Percentiles rank a stretch among this genome's conserved stretches.
Evolutionary conservation across 2,888 invertebrate genomes (phyloP).

Genomic region (Acanthosepion lycidas): DNA sequence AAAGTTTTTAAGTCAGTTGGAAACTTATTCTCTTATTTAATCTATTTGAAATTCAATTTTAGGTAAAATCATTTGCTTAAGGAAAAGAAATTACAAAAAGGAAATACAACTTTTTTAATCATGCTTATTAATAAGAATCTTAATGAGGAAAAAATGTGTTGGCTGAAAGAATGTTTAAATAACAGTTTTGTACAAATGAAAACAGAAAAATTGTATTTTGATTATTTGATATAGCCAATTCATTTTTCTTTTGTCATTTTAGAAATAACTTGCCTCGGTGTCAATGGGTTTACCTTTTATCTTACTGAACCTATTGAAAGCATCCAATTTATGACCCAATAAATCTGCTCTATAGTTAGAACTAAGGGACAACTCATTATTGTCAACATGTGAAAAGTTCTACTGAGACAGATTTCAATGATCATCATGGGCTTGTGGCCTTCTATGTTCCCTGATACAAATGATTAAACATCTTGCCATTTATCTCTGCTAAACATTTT

Average conservation of each 20-base stretch:
- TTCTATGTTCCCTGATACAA: neutral
- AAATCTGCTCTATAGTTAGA: conserved; percentile 16
- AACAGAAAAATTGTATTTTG: neutral
- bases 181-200: neutral
- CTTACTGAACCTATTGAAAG: neutral
- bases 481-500: neutral
- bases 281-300: neutral
- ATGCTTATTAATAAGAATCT: too few relatives aligned
- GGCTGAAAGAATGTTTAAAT: neutral
- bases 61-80: too few relatives aligned
- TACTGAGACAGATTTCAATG: neutral
- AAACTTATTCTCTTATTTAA: too few relatives aligned
- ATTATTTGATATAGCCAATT: neutral
- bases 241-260: neutral
- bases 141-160: neutral
- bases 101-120: too few relatives aligned
- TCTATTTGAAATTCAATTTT: too few relatives aligned
- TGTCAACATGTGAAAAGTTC: neutral
- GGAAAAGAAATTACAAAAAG: too few relatives aligned
- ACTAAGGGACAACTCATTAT: neutral
- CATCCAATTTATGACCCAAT: neutral
- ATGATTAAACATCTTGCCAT: conserved; percentile 15
- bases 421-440: conserved; percentile 33
- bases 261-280: neutral
- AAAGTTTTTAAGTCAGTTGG: too few relatives aligned